Evolutionary conservation across 2,888 invertebrate genomes (phyloP).

Genomic region (Idaea biselata): DNA sequence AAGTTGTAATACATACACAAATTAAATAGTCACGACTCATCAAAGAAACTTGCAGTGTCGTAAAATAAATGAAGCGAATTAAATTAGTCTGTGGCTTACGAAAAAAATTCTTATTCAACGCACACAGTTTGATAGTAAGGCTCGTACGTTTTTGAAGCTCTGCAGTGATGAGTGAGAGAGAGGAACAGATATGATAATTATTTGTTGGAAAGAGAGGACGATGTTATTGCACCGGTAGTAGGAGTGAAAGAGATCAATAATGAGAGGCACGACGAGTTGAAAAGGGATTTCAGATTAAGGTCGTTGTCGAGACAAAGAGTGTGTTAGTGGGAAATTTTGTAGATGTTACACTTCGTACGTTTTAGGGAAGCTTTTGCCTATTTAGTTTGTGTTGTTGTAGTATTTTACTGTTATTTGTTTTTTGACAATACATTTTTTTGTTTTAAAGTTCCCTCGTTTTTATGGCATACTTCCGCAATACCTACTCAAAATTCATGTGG

Average conservation of each 20-base stretch:
- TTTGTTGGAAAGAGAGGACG: constrained; percentile 45
- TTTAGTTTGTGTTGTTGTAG: neutral
- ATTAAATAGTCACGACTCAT: constrained; percentile 5
- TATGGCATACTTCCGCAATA: no score
- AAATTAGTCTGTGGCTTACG: constrained; percentile 55
- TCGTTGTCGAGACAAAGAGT: constrained; percentile 77
- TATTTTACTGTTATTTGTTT: constrained; percentile 6
- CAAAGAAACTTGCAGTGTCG: constrained; percentile 36
- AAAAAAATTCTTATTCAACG: constrained; percentile 67
- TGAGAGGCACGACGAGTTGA: constrained; percentile 80
- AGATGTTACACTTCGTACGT: constrained; percentile 33
- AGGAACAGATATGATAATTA: constrained; percentile 38
- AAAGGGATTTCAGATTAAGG: constrained; percentile 82
- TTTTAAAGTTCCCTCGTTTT: no score
- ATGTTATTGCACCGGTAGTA: constrained; percentile 79
- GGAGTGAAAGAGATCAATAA: constrained; percentile 82
- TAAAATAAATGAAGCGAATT: constrained; percentile 31
- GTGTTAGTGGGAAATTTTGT: constrained; percentile 52
- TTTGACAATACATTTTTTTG: no score
- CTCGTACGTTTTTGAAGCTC: constrained; percentile 77
- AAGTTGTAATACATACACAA: constrained; percentile 16
- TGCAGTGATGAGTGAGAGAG: constrained; percentile 73
- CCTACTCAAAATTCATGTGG: no score
- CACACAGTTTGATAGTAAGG: constrained; percentile 69
- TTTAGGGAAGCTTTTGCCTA: neutral